Evolutionary conservation across 23 tunicate species (phyloP).

Genomic region (Phallusia fumigata): DNA sequence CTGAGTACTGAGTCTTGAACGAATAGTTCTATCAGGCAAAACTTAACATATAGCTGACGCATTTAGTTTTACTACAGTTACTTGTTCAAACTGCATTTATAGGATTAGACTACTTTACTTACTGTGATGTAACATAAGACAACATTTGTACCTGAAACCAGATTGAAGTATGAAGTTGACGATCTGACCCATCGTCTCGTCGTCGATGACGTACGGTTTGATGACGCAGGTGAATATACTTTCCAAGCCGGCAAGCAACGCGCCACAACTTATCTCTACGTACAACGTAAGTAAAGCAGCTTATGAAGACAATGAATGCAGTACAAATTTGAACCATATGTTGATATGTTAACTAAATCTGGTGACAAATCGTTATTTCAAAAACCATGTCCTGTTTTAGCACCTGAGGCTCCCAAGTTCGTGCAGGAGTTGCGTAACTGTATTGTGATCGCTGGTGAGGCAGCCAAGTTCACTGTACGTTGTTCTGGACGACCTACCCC

Average conservation of each 20-base stretch:
- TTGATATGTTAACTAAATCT: no score
- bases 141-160: neutral
- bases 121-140: no score
- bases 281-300: slow-evolving; percentile 64
- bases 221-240: slow-evolving; percentile 93
- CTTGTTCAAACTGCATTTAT: no score
- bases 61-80: no score
- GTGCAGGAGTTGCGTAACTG: slow-evolving; percentile 92
- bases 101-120: no score
- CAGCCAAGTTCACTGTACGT: slow-evolving; percentile 85
- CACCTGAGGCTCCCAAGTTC: slow-evolving; percentile 88
- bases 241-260: slow-evolving; percentile 79
- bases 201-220: slow-evolving; percentile 61
- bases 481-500: slow-evolving; percentile 84
- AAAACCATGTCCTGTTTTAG: slow-evolving; percentile 45
- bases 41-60: no score
- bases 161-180: slow-evolving; percentile 77
- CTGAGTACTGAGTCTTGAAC: no score
- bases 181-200: slow-evolving; percentile 54
- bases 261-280: slow-evolving; percentile 82
- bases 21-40: no score
- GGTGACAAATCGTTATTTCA: no score
- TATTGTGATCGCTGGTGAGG: slow-evolving; percentile 78
- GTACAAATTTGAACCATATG: no score
- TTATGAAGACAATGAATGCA: no score